phyloP scores from a whole-genome alignment of 2,888 invertebrate species.

The Melinaea marsaeus region DNA sequence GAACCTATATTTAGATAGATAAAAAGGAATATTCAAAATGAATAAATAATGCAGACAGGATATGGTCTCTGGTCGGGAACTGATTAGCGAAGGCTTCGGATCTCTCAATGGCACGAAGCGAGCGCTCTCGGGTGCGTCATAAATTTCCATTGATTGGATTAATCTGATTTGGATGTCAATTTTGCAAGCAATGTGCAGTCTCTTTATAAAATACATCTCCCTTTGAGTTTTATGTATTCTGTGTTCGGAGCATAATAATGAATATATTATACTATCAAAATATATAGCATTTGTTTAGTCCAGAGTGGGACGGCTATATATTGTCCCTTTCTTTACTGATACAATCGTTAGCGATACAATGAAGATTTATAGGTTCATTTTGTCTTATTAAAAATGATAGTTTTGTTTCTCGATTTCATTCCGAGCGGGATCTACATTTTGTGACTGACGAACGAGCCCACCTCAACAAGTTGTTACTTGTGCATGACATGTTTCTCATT shows the following conservation, averaged over 20 bases:
- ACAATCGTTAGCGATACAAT: constrained; percentile 59
- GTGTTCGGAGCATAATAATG: constrained; percentile 60
- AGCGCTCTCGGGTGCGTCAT: constrained; percentile 73
- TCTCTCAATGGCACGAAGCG: constrained; percentile 62
- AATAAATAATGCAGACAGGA: constrained; percentile 44
- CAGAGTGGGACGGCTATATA: constrained; percentile 42
- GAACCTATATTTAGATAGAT: constrained; percentile 10
- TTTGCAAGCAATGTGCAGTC: constrained; percentile 69
- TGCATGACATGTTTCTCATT: constrained; percentile 22
- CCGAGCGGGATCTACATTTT: constrained; percentile 26
- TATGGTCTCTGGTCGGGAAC: constrained; percentile 52
- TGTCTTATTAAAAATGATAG: constrained; percentile 60
- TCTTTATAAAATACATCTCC: constrained; percentile 67
- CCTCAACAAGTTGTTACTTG: constrained; percentile 24
- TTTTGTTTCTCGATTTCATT: constrained; percentile 42
- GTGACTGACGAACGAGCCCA: constrained; percentile 26
- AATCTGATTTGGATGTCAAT: constrained; percentile 78
- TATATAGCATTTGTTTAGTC: constrained; percentile 45
- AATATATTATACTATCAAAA: constrained; percentile 54
- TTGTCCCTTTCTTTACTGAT: constrained; percentile 42
- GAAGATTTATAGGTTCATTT: constrained; percentile 59
- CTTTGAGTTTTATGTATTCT: constrained; percentile 55
- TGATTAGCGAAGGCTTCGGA: constrained; percentile 65
- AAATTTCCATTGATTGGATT: constrained; percentile 78
- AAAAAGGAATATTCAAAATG: constrained; percentile 18